A percentile compares a stretch with the other conserved stretches of the same genome.
phyloP scores from a whole-genome alignment of 2,113 vertebrate genomes.

The Phaethon lepturus region DNA sequence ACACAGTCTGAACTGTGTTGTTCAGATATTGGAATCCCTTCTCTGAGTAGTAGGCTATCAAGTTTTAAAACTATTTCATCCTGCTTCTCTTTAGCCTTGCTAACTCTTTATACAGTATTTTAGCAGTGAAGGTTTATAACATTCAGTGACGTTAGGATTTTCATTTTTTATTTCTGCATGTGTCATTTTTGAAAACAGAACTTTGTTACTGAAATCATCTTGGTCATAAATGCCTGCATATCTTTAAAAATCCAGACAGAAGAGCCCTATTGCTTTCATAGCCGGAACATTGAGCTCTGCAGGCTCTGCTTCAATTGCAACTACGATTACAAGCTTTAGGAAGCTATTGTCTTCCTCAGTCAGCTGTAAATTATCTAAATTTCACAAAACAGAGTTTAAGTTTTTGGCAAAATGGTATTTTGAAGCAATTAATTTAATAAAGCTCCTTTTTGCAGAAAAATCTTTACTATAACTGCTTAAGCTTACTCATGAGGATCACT shows the following conservation, averaged over 20 bases:
- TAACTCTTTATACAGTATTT: neutral
- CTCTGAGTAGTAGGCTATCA: neutral
- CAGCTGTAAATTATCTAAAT: neutral
- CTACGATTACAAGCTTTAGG: neutral
- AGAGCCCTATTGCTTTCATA: neutral
- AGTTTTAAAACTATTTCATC: neutral
- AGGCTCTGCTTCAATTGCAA: neutral
- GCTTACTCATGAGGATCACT: neutral
- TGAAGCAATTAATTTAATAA: neutral
- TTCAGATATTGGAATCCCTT: neutral
- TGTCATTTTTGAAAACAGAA: neutral
- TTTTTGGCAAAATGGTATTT: neutral
- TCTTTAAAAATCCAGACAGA: neutral
- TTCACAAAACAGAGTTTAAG: neutral
- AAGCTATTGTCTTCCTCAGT: neutral
- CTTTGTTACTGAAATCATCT: neutral
- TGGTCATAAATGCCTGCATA: neutral
- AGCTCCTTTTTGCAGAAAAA: neutral
- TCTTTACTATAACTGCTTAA: neutral
- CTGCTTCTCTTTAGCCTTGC: neutral
- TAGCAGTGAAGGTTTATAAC: neutral
- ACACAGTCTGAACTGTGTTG: neutral
- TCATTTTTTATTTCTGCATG: neutral
- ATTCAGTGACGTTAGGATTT: neutral
- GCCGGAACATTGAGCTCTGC: neutral